Evolutionary conservation across 2,888 invertebrate genomes (phyloP), one percentile per base, ranked within the genome.

Genomic region (Eudemis profundana): DNA sequence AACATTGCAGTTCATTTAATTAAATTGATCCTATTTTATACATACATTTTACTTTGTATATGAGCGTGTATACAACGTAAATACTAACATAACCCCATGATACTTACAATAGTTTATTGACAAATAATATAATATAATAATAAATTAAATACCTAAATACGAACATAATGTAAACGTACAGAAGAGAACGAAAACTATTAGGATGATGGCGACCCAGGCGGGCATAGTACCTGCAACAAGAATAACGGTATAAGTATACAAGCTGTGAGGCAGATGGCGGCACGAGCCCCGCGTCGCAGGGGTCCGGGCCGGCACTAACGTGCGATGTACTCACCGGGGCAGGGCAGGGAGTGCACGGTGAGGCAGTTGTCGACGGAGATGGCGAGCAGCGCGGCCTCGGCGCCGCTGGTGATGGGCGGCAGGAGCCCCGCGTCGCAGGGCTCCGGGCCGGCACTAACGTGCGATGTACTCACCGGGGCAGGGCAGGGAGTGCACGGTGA

Each of bases 401-500:
- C 7, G 51, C 33, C 33, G 14, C 19, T 15, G 17, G 8, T 8
- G 4, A 44, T 8, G n/a, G n/a, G n/a, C n/a, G n/a, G n/a, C 95
- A 95, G 82, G 96, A 96, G 70, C 93, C 84, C 23, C 93, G 93
- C 68, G 94, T 94, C 27, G 97, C 75, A 99, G 92, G 92, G 99
- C 91, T 97, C 96, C 73, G 99, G 91, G 10, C 98, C 98, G 57
- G 99, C 70, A 99, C 97, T 93, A 99, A 99, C 95, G 98, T 98
- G 78, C 96, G 96, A 93, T 99, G 99, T 68, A 97, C 97, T 79
- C 94, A n/a, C n/a, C n/a, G n/a, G 15, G 17, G 44, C 14, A 36
- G 36, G 36, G 36, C 36, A 36, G 36, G 36, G 12, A n/a, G 36
- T 36, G 14, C 17, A 51, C 19, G 14, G 14, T 7, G 15, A 53